Base-by-base conservation (phyloP, 2,113 vertebrate genomes). In the Nerophis ophidion region DNA sequence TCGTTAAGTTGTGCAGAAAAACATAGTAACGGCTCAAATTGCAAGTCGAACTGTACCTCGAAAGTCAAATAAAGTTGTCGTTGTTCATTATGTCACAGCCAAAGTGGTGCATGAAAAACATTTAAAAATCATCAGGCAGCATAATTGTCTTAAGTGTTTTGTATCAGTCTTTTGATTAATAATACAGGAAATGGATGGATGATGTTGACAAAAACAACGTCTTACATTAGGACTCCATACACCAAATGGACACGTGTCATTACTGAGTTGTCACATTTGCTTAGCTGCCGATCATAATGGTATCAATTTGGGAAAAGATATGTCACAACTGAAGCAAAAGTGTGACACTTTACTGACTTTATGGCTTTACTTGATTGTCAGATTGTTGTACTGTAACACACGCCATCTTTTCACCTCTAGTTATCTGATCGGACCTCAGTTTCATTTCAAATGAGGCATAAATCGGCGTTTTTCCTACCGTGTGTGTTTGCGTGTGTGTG, bases 121-220 rank as follows among this genome's bases (percentile, higher is more conserved):
- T 46, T 68, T 51, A 68, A 48, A 67, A 61, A 34, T 8, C 6
- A 50, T 75, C 11, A 63, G 47, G 13, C 70, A 69, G 54, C 70
- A 51, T 74, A 72, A 77, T 83, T 6, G 57, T 62, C 63, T 74
- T 74, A 71, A 68, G 66, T 75, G 52, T 49, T 72, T 65, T 57
- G 56, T 68, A 44, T 64, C 56, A 62, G 68, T 71, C 47, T 65
- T 70, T 72, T 65, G 53, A 82, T 66, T 57, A 57, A 73, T 48
- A 61, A 72, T 62, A 66, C 47, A 19, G 15, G 55, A 63, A 26
- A 61, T 3, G 13, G 71, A 76, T 58, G 44, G 66, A 71, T 44
- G 42, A 64, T 36, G 49, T 56, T 19, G 36, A 60, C 36, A 48
- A 65, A 72, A 65, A 48, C 16, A 44, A 38, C 61, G 62, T 65